A percentile compares a stretch with the other conserved stretches of the same genome.
These are phyloP conservation scores for Neodiprion fabricii DNA, from an alignment of 1,140 invertebrate species.

Conservation along the genomic window DNA sequence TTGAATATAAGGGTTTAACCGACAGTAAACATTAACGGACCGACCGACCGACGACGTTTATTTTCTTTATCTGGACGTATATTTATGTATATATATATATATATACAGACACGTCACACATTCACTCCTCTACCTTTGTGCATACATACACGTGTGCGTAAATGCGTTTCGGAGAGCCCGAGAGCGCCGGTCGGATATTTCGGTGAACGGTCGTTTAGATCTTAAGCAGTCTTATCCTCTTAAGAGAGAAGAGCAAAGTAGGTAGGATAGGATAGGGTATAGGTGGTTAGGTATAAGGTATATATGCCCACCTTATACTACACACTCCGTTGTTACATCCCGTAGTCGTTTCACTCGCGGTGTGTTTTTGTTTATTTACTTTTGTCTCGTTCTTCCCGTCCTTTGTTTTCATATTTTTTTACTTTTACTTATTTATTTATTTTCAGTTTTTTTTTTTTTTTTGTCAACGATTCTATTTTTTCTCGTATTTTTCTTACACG, in stretches of 20 bases:
- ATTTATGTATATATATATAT: too few relatives aligned
- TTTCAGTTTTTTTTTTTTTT: background rate
- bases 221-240: constrained; percentile 2
- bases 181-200: background rate
- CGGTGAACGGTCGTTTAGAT: constrained; percentile 1
- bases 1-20: background rate
- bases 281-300: background rate
- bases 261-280: too few relatives aligned
- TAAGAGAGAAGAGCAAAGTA: background rate
- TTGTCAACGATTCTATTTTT: background rate
- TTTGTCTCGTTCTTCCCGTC: background rate
- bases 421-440: background rate
- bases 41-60: too few relatives aligned
- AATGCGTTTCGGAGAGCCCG: too few relatives aligned
- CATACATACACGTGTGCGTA: too few relatives aligned
- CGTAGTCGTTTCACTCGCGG: background rate
- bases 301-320: background rate
- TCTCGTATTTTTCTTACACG: background rate
- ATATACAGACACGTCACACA: too few relatives aligned
- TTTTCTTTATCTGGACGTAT: too few relatives aligned
- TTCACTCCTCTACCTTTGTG: too few relatives aligned
- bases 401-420: too few relatives aligned
- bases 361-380: background rate
- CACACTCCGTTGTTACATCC: background rate
- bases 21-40: background rate